phyloP scores from a whole-genome alignment of 1,140 invertebrate genomes.

The Cydia splendana region DNA sequence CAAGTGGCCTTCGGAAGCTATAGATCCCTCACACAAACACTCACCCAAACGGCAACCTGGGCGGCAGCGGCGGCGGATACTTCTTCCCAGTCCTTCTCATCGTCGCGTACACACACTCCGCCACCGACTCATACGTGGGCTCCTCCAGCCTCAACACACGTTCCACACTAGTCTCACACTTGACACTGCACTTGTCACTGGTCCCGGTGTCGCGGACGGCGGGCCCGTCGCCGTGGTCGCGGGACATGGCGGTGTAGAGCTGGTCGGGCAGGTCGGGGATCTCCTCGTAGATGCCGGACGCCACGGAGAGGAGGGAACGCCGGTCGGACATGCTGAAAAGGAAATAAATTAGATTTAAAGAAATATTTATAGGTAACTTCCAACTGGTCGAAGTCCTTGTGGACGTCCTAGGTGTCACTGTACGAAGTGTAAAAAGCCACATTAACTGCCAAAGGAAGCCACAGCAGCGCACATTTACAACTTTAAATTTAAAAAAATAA shows the following conservation, averaged over 20 bases:
- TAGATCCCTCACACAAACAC: background rate
- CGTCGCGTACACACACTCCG: constrained; percentile 63
- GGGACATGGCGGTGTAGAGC: constrained; percentile 1
- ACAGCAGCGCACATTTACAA: no score
- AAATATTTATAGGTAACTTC: no score
- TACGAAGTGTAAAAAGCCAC: no score
- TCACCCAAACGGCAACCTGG: constrained; percentile 45
- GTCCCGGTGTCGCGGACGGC: background rate
- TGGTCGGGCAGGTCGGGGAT: constrained; percentile 54
- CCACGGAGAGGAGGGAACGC: constrained; percentile 55
- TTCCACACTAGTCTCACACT: constrained; percentile 25
- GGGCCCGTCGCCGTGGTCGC: background rate
- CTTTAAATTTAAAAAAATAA: no score
- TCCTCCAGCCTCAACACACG: constrained; percentile 43
- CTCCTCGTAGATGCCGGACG: constrained; percentile 72
- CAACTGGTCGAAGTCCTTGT: no score
- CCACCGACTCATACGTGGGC: constrained; percentile 64
- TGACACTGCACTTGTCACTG: constrained; percentile 2
- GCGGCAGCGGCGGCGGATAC: constrained; percentile 52
- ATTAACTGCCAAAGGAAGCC: no score
- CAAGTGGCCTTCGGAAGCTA: no score
- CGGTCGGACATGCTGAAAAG: constrained; percentile 46
- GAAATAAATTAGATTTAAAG: background rate
- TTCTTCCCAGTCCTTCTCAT: constrained; percentile 48
- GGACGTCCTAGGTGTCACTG: no score